Base-by-base conservation (phyloP, 2,113 vertebrate species). In the Rhagologus leucostigma region DNA sequence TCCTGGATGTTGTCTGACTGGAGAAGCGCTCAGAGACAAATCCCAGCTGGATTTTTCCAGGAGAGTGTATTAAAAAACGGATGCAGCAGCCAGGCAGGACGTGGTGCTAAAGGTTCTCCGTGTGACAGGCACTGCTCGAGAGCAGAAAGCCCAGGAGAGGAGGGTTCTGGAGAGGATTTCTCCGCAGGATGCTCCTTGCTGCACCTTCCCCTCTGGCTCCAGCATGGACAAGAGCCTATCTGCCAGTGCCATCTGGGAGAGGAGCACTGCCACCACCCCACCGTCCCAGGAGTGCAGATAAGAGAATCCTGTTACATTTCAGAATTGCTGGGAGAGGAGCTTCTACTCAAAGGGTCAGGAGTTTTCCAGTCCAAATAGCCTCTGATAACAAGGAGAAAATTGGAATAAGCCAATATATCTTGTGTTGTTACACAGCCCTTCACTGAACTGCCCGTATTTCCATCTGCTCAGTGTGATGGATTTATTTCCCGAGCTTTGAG, bases 31-130 rank as follows among this genome's bases (percentile, higher is more conserved):
- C 19, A 0, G 23, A 42, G n/a, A 23, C 37, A 62, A 50, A 39
- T 13, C 62, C 52, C 62, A 59, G 9, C 11, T 30, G 37, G 30
- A 7, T 6, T 47, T 59, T 62, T 35, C 41, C 71, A 49, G 56
- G 0, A 7, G 33, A 50, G 16, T 6, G 26, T 2, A 6, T 57
- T 17, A 20, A 41, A 13, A 30, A 7, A 4, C 1, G 9, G 26
- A 9, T 21, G 16, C n/a, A 84, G 80, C 73, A 64, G 67, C 5
- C 1, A 8, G 39, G 13, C 26, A 57, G 37, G 33, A 83, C 1
- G 5, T 15, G 27, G 4, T 42, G 33, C 23, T 84, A 1, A 4
- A 18, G 53, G 11, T 32, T 32, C 4, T 0, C 19, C 0, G 7
- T 29, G 46, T n/a, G 16, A 32, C 39, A 35, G 68, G 37, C 19